Evolutionary conservation across 1,140 invertebrate genomes (phyloP).

Genomic region (Trichonephila clavata): DNA sequence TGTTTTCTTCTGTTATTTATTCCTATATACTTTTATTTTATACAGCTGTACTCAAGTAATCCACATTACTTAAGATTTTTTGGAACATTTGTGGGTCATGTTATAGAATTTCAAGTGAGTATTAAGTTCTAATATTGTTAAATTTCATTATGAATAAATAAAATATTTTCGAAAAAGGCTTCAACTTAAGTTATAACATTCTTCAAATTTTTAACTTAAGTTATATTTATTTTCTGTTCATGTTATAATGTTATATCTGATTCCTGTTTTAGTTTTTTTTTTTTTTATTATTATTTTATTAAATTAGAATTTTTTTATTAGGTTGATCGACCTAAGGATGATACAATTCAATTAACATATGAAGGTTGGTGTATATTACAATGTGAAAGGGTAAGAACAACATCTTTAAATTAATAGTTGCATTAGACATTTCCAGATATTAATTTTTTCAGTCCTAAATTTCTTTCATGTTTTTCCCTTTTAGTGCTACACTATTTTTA

Average conservation of each 20-base stretch:
- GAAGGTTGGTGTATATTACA: constrained; percentile 85
- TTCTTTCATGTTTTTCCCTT: too few species aligned
- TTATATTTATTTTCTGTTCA: not conserved
- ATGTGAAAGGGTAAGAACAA: constrained; percentile 83
- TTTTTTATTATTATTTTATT: not conserved
- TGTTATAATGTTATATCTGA: not conserved
- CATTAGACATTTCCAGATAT: too few species aligned
- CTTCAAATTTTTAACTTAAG: not conserved
- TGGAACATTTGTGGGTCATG: constrained; percentile 85
- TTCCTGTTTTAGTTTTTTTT: not conserved
- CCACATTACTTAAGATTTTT: constrained; percentile 81
- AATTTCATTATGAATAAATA: not conserved
- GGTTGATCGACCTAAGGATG: constrained; percentile 82
- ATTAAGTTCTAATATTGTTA: not conserved
- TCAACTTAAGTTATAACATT: not conserved
- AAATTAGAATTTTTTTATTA: constrained; percentile 75
- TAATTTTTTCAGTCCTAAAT: too few species aligned
- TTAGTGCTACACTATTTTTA: too few species aligned
- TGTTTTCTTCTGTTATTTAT: not conserved
- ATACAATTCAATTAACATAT: constrained; percentile 84
- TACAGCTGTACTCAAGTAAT: constrained; percentile 78
- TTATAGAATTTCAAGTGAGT: constrained; percentile 86
- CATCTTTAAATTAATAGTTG: too few species aligned
- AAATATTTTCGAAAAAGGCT: not conserved
- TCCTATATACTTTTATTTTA: constrained; percentile 51